Percentiles rank a stretch among this genome's conserved stretches.
Evolutionary conservation across 2,888 invertebrate genomes (phyloP).

Genomic region (Apamea sordens): DNA sequence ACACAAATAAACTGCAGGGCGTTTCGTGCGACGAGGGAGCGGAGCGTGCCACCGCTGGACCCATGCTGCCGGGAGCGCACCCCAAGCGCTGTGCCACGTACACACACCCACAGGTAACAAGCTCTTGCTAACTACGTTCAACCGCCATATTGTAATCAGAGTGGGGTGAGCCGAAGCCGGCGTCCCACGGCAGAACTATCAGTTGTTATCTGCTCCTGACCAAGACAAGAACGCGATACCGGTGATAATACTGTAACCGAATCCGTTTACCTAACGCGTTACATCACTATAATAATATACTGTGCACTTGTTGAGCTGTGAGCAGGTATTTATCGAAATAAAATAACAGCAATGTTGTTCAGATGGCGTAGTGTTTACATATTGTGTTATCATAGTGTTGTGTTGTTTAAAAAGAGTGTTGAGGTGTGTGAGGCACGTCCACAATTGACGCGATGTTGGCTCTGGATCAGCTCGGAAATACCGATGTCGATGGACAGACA

Average conservation of each 20-base stretch:
- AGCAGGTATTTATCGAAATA: constrained; percentile 76
- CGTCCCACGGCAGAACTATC: constrained; percentile 65
- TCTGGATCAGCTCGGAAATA: constrained; percentile 80
- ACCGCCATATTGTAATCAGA: constrained; percentile 68
- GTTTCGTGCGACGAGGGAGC: constrained; percentile 78
- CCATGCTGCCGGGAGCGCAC: constrained; percentile 87
- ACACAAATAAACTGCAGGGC: constrained; percentile 95
- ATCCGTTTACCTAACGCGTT: constrained; percentile 68
- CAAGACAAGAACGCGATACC: constrained; percentile 74
- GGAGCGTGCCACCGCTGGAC: constrained; percentile 79
- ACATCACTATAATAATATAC: constrained; percentile 65
- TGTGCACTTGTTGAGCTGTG: constrained; percentile 64
- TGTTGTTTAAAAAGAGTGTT: constrained; percentile 73
- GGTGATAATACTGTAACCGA: constrained; percentile 54
- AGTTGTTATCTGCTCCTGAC: constrained; percentile 79
- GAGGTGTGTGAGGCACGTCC: constrained; percentile 76
- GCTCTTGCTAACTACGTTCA: constrained; percentile 26
- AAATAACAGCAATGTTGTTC: constrained; percentile 73
- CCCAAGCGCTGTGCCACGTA: constrained; percentile 81
- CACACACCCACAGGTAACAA: constrained; percentile 82
- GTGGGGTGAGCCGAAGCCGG: constrained; percentile 66
- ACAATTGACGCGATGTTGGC: constrained; percentile 84
- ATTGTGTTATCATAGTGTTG: constrained; percentile 79
- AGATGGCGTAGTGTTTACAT: constrained; percentile 81
- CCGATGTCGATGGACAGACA: constrained; percentile 73